Evolutionary conservation across 2,113 vertebrate genomes (phyloP).

Genomic region (Tetraodon nigroviridis): DNA sequence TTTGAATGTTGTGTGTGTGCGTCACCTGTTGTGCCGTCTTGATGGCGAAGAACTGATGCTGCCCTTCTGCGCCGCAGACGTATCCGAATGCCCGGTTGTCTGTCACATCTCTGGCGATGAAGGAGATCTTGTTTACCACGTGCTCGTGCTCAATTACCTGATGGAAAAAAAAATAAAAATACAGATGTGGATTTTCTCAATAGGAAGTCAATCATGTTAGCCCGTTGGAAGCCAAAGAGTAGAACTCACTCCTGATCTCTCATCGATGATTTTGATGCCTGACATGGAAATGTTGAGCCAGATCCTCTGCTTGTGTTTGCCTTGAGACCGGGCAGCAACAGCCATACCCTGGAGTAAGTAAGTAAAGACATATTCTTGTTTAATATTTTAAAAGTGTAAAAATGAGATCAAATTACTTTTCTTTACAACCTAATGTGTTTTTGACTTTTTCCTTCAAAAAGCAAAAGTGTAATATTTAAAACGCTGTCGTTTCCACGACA

Average conservation of each 20-base stretch:
- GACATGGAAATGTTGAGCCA: constrained; percentile 91
- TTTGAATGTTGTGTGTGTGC: not conserved
- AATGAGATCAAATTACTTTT: not conserved
- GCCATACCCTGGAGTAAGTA: constrained; percentile 83
- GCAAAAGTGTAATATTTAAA: no score
- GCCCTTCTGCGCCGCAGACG: constrained; percentile 91
- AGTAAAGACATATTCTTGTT: not conserved
- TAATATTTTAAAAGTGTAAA: not conserved
- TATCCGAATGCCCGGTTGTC: constrained; percentile 96
- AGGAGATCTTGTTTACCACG: constrained; percentile 92
- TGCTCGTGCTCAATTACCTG: constrained; percentile 98
- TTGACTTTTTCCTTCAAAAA: no score
- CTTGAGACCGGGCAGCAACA: constrained; percentile 90
- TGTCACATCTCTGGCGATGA: constrained; percentile 95
- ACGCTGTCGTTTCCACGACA: no score
- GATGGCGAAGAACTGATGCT: constrained; percentile 97
- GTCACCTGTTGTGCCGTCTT: constrained; percentile 93
- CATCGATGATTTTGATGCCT: constrained; percentile 93
- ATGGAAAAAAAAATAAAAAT: no score
- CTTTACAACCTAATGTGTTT: no score
- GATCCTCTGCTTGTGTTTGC: constrained; percentile 95
- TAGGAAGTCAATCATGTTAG: no score
- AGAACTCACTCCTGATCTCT: constrained; percentile 90
- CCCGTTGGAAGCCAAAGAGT: not conserved
- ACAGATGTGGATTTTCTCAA: not conserved